Conservation (phyloP, 2,113 vertebrate genomes). For the Actenoides lindsayi region DNA sequence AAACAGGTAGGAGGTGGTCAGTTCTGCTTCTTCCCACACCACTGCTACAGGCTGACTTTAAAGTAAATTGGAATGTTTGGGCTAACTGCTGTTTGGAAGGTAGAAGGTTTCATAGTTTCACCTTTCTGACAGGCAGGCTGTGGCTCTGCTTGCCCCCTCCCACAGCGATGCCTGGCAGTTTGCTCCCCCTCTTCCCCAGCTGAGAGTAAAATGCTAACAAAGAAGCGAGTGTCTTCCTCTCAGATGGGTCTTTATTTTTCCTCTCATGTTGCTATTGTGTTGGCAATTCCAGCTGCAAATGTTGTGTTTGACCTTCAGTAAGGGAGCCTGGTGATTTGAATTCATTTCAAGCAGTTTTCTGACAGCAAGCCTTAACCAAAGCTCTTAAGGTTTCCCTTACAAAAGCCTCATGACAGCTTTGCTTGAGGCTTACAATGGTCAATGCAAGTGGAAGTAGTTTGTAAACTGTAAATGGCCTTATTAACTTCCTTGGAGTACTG, state of each 20-base stretch:
- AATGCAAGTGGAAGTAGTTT: conserved; percentile 12
- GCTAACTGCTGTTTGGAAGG: neutral
- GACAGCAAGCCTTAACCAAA: conserved; percentile 73
- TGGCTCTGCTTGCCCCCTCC: neutral
- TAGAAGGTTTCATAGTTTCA: neutral
- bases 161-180: neutral
- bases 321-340: conserved; percentile 32
- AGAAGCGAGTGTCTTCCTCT: neutral
- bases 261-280: conserved; percentile 24
- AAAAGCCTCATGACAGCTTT: conserved; percentile 59
- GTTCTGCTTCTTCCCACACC: neutral
- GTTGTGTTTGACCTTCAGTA: conserved; percentile 70
- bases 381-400: conserved; percentile 62
- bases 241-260: neutral
- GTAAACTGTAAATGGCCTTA: conserved; percentile 41
- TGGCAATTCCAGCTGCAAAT: conserved; percentile 54
- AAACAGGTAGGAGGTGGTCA: no score
- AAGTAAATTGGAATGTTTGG: conserved; percentile 10
- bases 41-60: neutral
- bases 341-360: conserved; percentile 64
- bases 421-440: conserved; percentile 62
- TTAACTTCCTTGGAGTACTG: conserved; percentile 24
- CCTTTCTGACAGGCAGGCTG: neutral
- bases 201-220: neutral
- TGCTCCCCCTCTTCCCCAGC: neutral